Conservation (phyloP, 2,113 vertebrate species). For the Trinectes maculatus region DNA sequence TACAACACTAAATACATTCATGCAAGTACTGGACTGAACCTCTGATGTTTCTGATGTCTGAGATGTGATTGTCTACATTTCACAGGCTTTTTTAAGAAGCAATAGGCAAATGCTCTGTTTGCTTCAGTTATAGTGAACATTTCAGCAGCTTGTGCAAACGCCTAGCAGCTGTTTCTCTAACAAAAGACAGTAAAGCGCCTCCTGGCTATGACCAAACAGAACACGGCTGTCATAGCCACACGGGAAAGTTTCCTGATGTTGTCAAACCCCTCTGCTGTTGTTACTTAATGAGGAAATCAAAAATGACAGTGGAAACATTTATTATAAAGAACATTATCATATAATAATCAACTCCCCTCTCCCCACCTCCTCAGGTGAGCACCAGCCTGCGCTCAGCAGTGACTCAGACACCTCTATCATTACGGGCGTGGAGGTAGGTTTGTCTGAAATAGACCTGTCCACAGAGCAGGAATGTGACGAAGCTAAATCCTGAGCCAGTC, state of each 20-base stretch:
- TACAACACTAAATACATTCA: too few relatives aligned
- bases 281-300: too few relatives aligned
- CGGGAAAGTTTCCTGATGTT: too few relatives aligned
- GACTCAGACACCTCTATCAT: slow-evolving; percentile 92
- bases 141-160: neutral
- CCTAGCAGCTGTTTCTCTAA: neutral
- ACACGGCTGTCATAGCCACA: too few relatives aligned
- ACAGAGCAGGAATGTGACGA: slow-evolving; percentile 88
- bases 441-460: slow-evolving; percentile 89
- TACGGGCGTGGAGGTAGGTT: slow-evolving; percentile 87
- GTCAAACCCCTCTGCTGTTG: too few relatives aligned
- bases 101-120: neutral
- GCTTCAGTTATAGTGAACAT: neutral
- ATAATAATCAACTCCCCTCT: neutral
- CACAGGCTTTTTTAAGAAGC: too few relatives aligned
- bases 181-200: slow-evolving; percentile 13
- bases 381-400: slow-evolving; percentile 89
- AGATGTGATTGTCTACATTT: too few relatives aligned
- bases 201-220: slow-evolving; percentile 16
- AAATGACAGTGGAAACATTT: too few relatives aligned
- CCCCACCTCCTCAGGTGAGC: slow-evolving; percentile 84
- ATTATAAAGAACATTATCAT: too few relatives aligned
- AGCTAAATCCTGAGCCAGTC: slow-evolving; percentile 86
- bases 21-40: too few relatives aligned
- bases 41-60: too few relatives aligned